Percentiles rank a stretch among this genome's conserved stretches.
Evolutionary conservation across 1,140 invertebrate species (phyloP).

Genomic region (Scaptomyza montana): DNA sequence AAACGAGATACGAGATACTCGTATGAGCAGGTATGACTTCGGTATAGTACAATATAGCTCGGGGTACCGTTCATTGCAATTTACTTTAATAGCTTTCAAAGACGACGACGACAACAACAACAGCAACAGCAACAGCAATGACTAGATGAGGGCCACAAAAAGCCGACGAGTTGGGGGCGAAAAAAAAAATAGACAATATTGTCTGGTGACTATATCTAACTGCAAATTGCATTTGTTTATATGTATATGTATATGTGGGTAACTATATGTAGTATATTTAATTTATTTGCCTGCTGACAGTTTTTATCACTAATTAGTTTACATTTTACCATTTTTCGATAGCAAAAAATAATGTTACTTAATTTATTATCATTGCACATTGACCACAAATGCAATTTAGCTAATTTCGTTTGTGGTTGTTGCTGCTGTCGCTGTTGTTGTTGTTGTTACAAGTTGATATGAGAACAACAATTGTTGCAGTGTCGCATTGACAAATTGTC

Average conservation of each 20-base stretch:
- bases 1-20: constrained; percentile 9
- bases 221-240: constrained; percentile 44
- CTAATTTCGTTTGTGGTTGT: constrained; percentile 58
- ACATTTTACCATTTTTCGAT: constrained; percentile 64
- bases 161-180: constrained; percentile 9
- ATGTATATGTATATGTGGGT: constrained; percentile 16
- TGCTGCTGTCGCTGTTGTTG: constrained; percentile 4
- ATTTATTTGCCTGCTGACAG: constrained; percentile 74
- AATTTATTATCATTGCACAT: constrained; percentile 76
- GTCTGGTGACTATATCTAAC: constrained; percentile 57
- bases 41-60: not conserved
- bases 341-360: constrained; percentile 58
- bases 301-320: constrained; percentile 79
- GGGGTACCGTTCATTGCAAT: constrained; percentile 59
- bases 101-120: constrained; percentile 56
- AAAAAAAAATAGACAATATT: not conserved
- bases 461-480: constrained; percentile 26
- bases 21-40: not conserved
- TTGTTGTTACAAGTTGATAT: too few relatives aligned
- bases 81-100: constrained; percentile 80
- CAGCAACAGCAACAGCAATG: constrained; percentile 41
- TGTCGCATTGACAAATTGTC: constrained; percentile 59
- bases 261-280: constrained; percentile 72
- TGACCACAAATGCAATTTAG: constrained; percentile 73
- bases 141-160: constrained; percentile 38